A percentile compares a stretch with the other conserved stretches of the same genome.
Conservation (phyloP, 2,888 invertebrate genomes). For the Pseudanteris insignis region DNA sequence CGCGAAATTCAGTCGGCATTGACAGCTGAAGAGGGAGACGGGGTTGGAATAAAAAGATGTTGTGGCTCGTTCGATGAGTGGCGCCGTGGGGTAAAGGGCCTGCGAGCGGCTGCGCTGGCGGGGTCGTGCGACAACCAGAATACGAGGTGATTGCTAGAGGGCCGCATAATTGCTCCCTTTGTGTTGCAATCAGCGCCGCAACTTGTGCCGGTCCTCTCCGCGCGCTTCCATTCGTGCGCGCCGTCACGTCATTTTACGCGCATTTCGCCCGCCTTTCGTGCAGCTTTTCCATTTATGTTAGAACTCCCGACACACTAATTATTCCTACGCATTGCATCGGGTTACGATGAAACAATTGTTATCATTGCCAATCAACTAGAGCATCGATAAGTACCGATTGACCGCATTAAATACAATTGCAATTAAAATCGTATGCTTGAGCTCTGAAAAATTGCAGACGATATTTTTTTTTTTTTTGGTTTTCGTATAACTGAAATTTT, state of each 20-base stretch:
- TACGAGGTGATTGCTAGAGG: slow-evolving; percentile 67
- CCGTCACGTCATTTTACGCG: slow-evolving; percentile 27
- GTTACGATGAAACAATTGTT: too few relatives aligned
- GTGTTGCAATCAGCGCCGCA: slow-evolving; percentile 67
- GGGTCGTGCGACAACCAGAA: slow-evolving; percentile 65
- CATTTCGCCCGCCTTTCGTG: slow-evolving; percentile 22
- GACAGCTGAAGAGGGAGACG: slow-evolving; percentile 45
- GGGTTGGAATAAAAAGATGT: slow-evolving; percentile 63
- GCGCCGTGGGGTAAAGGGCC: slow-evolving; percentile 35
- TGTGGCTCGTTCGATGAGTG: slow-evolving; percentile 47
- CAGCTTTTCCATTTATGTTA: slow-evolving; percentile 20
- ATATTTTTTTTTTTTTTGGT: too few relatives aligned
- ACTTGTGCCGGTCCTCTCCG: slow-evolving; percentile 54
- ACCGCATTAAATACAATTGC: too few relatives aligned
- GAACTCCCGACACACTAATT: too few relatives aligned
- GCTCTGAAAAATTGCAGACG: too few relatives aligned
- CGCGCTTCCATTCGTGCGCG: slow-evolving; percentile 39
- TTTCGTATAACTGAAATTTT: too few relatives aligned
- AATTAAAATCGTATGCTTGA: too few relatives aligned
- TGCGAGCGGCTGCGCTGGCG: slow-evolving; percentile 46
- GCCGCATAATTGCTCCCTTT: slow-evolving; percentile 67
- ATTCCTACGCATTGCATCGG: too few relatives aligned
- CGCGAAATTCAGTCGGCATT: slow-evolving; percentile 49
- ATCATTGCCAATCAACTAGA: too few relatives aligned
- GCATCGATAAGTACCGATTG: too few relatives aligned